Conservation (phyloP, 2,888 invertebrate genomes). For the Ethmia dodecea region DNA sequence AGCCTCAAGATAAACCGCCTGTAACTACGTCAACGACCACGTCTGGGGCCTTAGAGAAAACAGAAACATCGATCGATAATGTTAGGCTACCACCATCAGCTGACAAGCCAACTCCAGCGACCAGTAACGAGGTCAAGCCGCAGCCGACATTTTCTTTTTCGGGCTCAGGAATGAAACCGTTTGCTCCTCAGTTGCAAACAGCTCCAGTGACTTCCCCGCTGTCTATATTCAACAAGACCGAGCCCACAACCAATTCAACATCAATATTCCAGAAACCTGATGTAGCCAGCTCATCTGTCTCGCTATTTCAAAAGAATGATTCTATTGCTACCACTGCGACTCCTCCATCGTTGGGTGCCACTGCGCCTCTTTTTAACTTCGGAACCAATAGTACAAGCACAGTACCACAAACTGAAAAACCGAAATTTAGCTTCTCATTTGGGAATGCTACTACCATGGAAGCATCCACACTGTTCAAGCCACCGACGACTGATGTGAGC, state of each 20-base stretch:
- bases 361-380: slow-evolving; percentile 45
- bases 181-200: slow-evolving; percentile 5
- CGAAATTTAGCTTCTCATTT: slow-evolving; percentile 50
- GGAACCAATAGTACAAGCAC: slow-evolving; percentile 26
- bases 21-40: neutral
- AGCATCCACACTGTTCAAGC: slow-evolving; percentile 24
- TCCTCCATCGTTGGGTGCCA: slow-evolving; percentile 14
- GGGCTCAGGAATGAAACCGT: slow-evolving; percentile 16
- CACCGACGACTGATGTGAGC: slow-evolving; percentile 14
- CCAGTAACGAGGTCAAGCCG: neutral
- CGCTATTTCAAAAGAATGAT: slow-evolving; percentile 24
- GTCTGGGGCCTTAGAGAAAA: no score
- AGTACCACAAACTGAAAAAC: slow-evolving; percentile 33
- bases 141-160: slow-evolving; percentile 4
- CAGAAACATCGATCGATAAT: no score
- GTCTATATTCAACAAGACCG: slow-evolving; percentile 29
- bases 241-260: slow-evolving; percentile 17
- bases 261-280: slow-evolving; percentile 27
- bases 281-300: slow-evolving; percentile 2
- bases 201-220: slow-evolving; percentile 19
- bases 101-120: neutral
- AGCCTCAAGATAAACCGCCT: neutral
- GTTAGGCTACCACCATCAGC: no score
- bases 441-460: slow-evolving; percentile 31
- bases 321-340: slow-evolving; percentile 12